These are phyloP conservation scores for Oreochromis tanganicae DNA, from an alignment of 2,113 vertebrate species.

Conservation along the genomic window DNA sequence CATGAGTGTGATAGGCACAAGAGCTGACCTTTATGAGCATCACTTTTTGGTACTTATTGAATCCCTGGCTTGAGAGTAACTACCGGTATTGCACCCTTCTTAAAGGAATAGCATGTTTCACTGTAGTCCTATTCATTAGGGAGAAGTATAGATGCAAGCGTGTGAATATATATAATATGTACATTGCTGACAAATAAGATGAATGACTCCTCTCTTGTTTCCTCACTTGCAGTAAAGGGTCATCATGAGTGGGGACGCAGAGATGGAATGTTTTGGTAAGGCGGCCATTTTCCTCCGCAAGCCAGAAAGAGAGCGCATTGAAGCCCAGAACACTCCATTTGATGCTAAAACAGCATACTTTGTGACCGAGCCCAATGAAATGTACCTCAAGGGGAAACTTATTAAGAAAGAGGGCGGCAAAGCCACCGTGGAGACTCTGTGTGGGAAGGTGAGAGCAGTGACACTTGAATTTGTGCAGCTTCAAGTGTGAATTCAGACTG, in stretches of 20 bases:
- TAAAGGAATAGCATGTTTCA: not conserved
- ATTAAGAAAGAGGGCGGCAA: conserved; percentile 78
- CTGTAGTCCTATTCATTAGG: not conserved
- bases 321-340: conserved; percentile 77
- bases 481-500: too few species aligned
- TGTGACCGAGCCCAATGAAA: conserved; percentile 67
- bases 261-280: conserved; percentile 82
- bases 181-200: not conserved
- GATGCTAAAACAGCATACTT: conserved; percentile 82
- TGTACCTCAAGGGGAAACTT: conserved; percentile 79
- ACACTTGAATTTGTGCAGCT: too few species aligned
- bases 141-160: too few species aligned
- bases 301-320: conserved; percentile 80
- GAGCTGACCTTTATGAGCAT: not conserved
- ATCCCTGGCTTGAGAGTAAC: not conserved
- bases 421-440: conserved; percentile 76
- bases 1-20: not conserved
- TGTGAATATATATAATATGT: not conserved
- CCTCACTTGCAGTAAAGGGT: conserved; percentile 24
- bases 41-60: not conserved
- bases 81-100: not conserved
- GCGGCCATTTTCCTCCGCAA: conserved; percentile 83
- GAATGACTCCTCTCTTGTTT: not conserved
- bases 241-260: conserved; percentile 80
- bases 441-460: conserved; percentile 63